Evolutionary conservation across 2,888 invertebrate species (phyloP).

Genomic region (Acrobasis suavella): DNA sequence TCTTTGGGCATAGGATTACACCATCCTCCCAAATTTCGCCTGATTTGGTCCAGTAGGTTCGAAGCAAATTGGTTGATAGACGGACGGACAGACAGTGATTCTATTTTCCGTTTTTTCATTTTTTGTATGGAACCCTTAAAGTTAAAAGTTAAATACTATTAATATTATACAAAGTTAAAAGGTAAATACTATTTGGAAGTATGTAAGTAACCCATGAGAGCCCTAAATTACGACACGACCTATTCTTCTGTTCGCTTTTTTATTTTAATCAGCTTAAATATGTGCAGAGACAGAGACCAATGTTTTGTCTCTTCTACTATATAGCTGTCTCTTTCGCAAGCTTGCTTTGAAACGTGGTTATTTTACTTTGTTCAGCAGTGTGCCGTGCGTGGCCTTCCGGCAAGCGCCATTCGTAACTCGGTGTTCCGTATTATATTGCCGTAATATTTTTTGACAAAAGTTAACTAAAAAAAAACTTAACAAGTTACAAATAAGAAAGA

Average conservation of each 20-base stretch:
- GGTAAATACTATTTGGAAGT: too few species aligned
- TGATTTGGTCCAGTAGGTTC: too few species aligned
- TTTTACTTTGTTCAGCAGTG: constrained; percentile 14
- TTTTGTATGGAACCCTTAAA: too few species aligned
- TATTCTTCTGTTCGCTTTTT: not conserved
- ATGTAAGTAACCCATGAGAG: too few species aligned
- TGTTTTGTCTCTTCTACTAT: not conserved
- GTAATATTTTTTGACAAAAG: not conserved
- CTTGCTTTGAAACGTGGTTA: constrained; percentile 15
- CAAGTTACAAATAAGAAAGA: not conserved
- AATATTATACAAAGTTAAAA: too few species aligned
- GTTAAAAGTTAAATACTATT: too few species aligned
- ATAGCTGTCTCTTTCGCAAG: not conserved
- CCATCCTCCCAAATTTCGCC: too few species aligned
- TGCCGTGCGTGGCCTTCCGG: constrained; percentile 7
- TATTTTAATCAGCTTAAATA: not conserved
- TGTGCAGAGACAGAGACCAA: not conserved
- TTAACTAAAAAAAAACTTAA: not conserved
- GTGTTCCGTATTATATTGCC: constrained; percentile 14
- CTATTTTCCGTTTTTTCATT: too few species aligned
- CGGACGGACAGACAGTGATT: too few species aligned
- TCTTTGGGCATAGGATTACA: too few species aligned
- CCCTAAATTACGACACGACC: too few species aligned
- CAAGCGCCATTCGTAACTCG: not conserved
- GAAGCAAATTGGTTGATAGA: too few species aligned